phyloP scores from a whole-genome alignment of 2,113 vertebrate genomes.

The Canis aureus region DNA sequence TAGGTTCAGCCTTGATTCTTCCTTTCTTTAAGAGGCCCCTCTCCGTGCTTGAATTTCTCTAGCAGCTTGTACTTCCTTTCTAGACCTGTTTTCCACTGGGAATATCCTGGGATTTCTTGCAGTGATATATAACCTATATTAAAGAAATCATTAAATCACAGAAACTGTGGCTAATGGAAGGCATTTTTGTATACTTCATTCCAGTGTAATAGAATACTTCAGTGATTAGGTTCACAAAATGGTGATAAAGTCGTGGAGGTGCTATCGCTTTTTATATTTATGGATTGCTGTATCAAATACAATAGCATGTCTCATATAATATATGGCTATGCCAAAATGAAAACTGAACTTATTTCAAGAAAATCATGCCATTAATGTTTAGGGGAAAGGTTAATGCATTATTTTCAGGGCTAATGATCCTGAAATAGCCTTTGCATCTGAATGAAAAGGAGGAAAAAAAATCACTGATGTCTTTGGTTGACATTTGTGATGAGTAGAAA shows the following conservation, averaged over 20 bases:
- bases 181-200: conserved; percentile 58
- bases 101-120: conserved; percentile 19
- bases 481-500: conserved; percentile 66
- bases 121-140: conserved; percentile 56
- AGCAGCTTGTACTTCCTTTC: not conserved
- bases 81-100: not conserved
- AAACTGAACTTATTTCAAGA: conserved; percentile 68
- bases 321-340: conserved; percentile 63
- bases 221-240: conserved; percentile 26
- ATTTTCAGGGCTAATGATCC: conserved; percentile 55
- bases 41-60: not conserved
- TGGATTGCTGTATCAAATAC: conserved; percentile 48
- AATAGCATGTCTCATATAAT: conserved; percentile 46
- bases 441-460: conserved; percentile 61
- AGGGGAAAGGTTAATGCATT: conserved; percentile 63
- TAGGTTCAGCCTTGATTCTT: not conserved
- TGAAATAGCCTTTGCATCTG: conserved; percentile 41
- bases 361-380: conserved; percentile 57
- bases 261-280: conserved; percentile 46
- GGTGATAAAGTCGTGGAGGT: conserved; percentile 55
- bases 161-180: conserved; percentile 45
- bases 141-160: conserved; percentile 61
- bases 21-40: not conserved
- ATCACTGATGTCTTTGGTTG: conserved; percentile 55
- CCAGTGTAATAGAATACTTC: conserved; percentile 55